Percentiles rank a stretch among this genome's conserved stretches.
These are phyloP conservation scores for Taphrorychus bicolor DNA, from an alignment of 2,888 invertebrate genomes.

Conservation along the genomic window DNA sequence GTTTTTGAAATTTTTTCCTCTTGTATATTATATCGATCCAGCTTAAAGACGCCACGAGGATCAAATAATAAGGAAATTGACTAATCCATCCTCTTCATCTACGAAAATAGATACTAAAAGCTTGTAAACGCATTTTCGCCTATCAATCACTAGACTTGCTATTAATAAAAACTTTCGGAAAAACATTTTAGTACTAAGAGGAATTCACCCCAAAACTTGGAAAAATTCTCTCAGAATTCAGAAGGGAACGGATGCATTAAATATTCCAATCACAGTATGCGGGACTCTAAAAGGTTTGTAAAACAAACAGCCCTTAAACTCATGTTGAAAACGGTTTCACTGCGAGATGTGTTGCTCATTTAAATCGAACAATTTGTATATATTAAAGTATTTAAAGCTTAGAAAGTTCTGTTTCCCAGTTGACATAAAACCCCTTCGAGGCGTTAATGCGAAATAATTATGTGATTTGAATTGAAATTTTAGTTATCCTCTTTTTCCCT, in stretches of 20 bases:
- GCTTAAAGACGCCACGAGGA: neutral
- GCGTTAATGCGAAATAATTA: neutral
- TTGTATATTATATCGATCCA: too few relatives aligned
- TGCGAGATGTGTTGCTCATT: neutral
- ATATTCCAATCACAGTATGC: conserved; percentile 23
- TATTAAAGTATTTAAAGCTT: neutral
- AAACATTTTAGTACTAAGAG: neutral
- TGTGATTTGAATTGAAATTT: neutral
- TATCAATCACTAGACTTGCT: conserved; percentile 1
- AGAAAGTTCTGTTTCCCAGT: neutral
- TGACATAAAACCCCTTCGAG: neutral
- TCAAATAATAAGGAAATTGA: conserved; percentile 1
- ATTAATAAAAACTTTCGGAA: conserved; percentile 1
- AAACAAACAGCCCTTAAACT: conserved; percentile 8
- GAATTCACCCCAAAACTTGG: neutral
- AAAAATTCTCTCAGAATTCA: neutral
- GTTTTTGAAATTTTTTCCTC: too few relatives aligned
- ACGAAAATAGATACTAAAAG: conserved; percentile 5
- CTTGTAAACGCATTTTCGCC: neutral
- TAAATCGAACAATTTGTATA: conserved; percentile 11
- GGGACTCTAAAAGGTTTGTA: conserved; percentile 13
- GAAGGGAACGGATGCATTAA: neutral
- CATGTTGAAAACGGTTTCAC: conserved; percentile 1
- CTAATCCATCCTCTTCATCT: conserved; percentile 1
- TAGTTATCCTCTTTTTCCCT: neutral